These are phyloP conservation scores for Athene cunicularia DNA, from an alignment of 2,113 vertebrate genomes.

Conservation along the genomic window DNA sequence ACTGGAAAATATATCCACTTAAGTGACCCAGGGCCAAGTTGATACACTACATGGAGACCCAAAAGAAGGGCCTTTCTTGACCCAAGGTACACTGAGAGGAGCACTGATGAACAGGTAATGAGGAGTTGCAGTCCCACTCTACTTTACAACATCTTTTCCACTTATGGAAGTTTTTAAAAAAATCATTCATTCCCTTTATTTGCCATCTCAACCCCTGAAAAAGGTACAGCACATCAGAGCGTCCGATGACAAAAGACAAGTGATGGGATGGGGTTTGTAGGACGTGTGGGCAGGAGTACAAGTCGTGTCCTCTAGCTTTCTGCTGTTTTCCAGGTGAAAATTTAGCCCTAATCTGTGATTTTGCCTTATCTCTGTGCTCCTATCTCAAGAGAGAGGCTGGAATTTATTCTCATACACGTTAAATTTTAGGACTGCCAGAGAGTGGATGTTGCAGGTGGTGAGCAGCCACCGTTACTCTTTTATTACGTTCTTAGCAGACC, in stretches of 20 bases:
- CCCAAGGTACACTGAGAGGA: background rate
- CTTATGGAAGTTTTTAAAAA: background rate
- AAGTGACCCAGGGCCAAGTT: background rate
- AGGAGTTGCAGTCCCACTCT: background rate
- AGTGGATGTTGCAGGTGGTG: background rate
- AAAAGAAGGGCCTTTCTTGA: background rate
- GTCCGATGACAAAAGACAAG: background rate
- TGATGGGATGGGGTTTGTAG: background rate
- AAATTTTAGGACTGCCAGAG: background rate
- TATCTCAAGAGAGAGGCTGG: background rate
- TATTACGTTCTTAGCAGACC: background rate
- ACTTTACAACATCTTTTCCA: background rate
- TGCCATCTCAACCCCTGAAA: background rate
- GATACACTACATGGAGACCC: background rate
- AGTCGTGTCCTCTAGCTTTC: background rate
- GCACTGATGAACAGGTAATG: background rate
- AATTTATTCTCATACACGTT: background rate
- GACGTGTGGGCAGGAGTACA: background rate
- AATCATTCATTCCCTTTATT: background rate
- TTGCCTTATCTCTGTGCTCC: background rate
- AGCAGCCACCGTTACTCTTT: background rate
- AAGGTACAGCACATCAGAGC: background rate
- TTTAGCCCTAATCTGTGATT: background rate
- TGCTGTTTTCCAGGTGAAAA: background rate
- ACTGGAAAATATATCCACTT: background rate